These are phyloP conservation scores for Alectura lathami DNA, from an alignment of 2,113 vertebrate genomes.

Conservation along the genomic window DNA sequence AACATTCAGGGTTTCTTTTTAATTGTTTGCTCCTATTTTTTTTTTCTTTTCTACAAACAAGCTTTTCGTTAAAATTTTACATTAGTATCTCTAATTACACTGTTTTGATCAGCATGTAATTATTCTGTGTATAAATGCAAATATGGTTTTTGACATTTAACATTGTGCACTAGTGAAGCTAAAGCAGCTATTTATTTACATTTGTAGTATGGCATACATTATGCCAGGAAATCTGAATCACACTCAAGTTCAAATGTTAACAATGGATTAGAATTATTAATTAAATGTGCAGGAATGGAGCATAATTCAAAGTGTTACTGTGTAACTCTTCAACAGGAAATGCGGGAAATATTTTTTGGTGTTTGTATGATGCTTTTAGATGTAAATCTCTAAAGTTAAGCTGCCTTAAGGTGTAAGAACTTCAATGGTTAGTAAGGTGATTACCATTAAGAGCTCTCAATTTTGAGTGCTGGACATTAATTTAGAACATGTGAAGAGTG, in stretches of 20 bases:
- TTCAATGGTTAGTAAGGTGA: background rate
- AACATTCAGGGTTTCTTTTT: background rate
- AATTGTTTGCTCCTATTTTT: background rate
- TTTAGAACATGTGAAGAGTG: background rate
- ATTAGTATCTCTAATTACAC: constrained; percentile 18
- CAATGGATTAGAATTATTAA: constrained; percentile 25
- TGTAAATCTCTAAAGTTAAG: background rate
- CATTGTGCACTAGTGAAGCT: constrained; percentile 2
- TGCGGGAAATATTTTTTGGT: background rate
- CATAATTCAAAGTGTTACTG: background rate
- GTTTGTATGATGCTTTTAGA: background rate
- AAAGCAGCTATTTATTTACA: constrained; percentile 39
- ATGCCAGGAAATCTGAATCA: constrained; percentile 4
- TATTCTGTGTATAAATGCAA: constrained; percentile 48
- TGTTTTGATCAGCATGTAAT: constrained; percentile 20
- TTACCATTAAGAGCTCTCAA: constrained; percentile 2
- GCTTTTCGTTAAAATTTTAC: constrained; percentile 27
- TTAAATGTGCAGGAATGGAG: background rate
- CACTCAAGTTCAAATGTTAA: constrained; percentile 49
- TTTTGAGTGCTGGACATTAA: background rate
- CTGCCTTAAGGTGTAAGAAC: background rate
- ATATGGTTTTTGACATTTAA: constrained; percentile 35
- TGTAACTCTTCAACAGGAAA: background rate
- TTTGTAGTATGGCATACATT: background rate
- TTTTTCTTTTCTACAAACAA: background rate